Conservation (phyloP, 2,888 invertebrate genomes). For the Reticulitermes lucifugus region DNA sequence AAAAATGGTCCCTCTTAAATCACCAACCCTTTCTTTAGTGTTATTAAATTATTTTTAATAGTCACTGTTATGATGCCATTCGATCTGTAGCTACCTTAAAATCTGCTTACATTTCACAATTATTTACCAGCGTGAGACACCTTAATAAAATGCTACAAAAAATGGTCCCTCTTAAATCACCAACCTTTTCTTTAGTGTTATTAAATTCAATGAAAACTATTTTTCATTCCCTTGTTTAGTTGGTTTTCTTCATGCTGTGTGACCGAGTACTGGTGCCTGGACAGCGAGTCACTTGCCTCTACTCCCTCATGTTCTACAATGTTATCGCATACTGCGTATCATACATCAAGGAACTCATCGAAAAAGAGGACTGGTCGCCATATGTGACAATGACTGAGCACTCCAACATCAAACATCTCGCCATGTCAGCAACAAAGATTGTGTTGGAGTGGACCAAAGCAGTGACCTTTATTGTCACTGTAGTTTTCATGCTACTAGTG, state of each 20-base stretch:
- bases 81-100: too few species aligned
- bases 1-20: too few species aligned
- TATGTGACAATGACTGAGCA: constrained; percentile 80
- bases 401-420: constrained; percentile 80
- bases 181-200: too few species aligned
- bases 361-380: constrained; percentile 82
- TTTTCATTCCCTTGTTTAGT: constrained; percentile 61
- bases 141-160: too few species aligned
- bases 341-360: constrained; percentile 78
- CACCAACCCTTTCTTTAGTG: too few species aligned
- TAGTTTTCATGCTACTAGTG: constrained; percentile 80
- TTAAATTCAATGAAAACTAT: too few species aligned
- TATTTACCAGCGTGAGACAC: too few species aligned
- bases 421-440: constrained; percentile 84
- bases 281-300: constrained; percentile 74
- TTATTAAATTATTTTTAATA: too few species aligned
- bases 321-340: constrained; percentile 82
- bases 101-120: too few species aligned
- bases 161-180: too few species aligned
- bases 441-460: constrained; percentile 87
- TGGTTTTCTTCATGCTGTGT: constrained; percentile 79
- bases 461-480: constrained; percentile 81
- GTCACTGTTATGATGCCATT: too few species aligned
- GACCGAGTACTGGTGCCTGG: constrained; percentile 73
- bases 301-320: constrained; percentile 86